Base-by-base conservation (phyloP, 2,113 vertebrate species). In the Panurus biarmicus region DNA sequence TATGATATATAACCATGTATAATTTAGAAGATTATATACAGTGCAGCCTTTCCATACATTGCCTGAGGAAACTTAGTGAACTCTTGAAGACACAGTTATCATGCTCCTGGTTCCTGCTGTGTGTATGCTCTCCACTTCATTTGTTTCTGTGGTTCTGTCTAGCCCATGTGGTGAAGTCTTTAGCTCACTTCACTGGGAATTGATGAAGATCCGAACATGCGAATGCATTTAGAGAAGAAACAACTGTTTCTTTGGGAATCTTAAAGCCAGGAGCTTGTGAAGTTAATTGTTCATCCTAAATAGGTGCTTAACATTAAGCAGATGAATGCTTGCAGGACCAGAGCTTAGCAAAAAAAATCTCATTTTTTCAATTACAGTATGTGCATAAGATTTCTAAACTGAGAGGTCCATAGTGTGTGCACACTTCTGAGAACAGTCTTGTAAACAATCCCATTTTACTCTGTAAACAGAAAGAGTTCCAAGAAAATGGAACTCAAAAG, bases 11-110 rank as follows among this genome's bases (percentile, higher is more conserved):
- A 94, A 84, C 88, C 90, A 56, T 78, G 13, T 60, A 50, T 57
- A 64, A 85, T 47, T 83, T 91, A 79, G 83, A 91, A 70, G 53
- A 89, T 88, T 71, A 25, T 64, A 91, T 89, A 78, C 64, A 95
- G 64, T 74, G 83, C 91, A 93, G 86, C 94, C 90, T 96, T 92
- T 88, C 87, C 89, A 24, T 71, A 91, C 66, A 18, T 75, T 92
- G 79, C 76, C 58, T 94, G 73, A 91, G 94, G 58, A 90, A 87
- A 93, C 54, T 57, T 38, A 71, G 38, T 69, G 53, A 93, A 64
- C 86, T 95, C 87, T 82, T 93, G 21, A 33, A 87, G 65, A 86
- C 42, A 82, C 40, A 25, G 45, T 69, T 88, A 71, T 8, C 71
- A 40, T 24, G 13, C 19, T 80, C 42, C 90, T 94, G 77, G 38